These are phyloP conservation scores for Chaetodon trifascialis DNA, from an alignment of 2,113 vertebrate genomes.

Conservation along the genomic window DNA sequence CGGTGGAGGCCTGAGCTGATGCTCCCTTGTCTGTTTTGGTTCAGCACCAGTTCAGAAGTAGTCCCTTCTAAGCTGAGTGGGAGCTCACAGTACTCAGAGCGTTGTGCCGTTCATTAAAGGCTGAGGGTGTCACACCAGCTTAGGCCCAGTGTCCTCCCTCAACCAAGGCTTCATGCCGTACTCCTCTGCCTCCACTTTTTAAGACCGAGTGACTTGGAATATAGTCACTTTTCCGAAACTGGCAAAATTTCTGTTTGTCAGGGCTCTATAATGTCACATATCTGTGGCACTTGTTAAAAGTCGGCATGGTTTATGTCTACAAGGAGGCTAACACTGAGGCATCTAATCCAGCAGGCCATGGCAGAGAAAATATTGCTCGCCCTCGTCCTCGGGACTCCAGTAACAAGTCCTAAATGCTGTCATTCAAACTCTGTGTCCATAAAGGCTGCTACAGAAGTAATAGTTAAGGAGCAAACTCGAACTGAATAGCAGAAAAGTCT, in stretches of 20 bases:
- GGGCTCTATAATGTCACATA: conserved; percentile 56
- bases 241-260: conserved; percentile 60
- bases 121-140: conserved; percentile 82
- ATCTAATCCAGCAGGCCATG: conserved; percentile 41
- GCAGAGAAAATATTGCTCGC: conserved; percentile 38
- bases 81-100: conserved; percentile 73
- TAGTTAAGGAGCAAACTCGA: conserved; percentile 30
- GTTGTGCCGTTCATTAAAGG: conserved; percentile 78
- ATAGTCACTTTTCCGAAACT: conserved; percentile 46
- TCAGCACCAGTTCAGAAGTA: conserved; percentile 80
- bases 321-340: conserved; percentile 43
- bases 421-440: conserved; percentile 37
- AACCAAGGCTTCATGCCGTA: conserved; percentile 64
- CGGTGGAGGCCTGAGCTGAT: conserved; percentile 75
- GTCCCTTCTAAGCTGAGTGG: conserved; percentile 68
- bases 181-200: conserved; percentile 59
- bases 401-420: conserved; percentile 41
- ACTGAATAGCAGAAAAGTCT: conserved; percentile 38
- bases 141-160: conserved; percentile 75
- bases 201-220: conserved; percentile 52
- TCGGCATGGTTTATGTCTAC: conserved; percentile 46
- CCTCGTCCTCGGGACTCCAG: conserved; percentile 42
- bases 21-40: conserved; percentile 77
- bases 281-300: conserved; percentile 56
- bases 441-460: conserved; percentile 23